These are phyloP conservation scores for Drosophila auraria DNA, from an alignment of 1,140 invertebrate genomes.

Conservation along the genomic window DNA sequence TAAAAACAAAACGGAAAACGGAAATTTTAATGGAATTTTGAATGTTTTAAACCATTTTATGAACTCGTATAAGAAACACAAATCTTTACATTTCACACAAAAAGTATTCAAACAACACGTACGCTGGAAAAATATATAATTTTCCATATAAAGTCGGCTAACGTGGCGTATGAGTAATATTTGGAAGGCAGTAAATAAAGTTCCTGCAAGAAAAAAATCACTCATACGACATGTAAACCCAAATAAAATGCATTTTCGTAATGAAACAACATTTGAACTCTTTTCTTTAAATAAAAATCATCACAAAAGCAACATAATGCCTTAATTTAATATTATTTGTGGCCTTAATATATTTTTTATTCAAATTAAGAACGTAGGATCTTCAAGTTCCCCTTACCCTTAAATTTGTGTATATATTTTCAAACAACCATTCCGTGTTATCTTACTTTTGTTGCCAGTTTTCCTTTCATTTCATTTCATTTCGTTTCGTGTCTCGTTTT, in stretches of 20 bases:
- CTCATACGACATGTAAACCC: neutral
- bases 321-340: neutral
- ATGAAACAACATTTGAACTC: neutral
- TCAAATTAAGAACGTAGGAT: constrained; percentile 2
- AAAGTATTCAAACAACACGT: neutral
- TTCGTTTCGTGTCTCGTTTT: constrained; percentile 27
- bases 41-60: neutral
- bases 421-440: constrained; percentile 14
- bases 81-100: neutral
- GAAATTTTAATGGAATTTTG: neutral
- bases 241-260: neutral
- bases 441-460: constrained; percentile 25
- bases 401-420: neutral
- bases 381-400: neutral
- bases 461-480: constrained; percentile 38
- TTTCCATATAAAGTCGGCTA: neutral
- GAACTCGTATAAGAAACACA: neutral
- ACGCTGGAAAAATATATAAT: no score
- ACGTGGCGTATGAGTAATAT: constrained; percentile 20
- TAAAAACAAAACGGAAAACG: neutral
- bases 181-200: neutral
- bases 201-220: neutral
- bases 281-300: no score
- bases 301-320: neutral
- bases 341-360: neutral